Base-by-base conservation (phyloP, 2,797 vertebrate species). In the Cygnus olor region DNA sequence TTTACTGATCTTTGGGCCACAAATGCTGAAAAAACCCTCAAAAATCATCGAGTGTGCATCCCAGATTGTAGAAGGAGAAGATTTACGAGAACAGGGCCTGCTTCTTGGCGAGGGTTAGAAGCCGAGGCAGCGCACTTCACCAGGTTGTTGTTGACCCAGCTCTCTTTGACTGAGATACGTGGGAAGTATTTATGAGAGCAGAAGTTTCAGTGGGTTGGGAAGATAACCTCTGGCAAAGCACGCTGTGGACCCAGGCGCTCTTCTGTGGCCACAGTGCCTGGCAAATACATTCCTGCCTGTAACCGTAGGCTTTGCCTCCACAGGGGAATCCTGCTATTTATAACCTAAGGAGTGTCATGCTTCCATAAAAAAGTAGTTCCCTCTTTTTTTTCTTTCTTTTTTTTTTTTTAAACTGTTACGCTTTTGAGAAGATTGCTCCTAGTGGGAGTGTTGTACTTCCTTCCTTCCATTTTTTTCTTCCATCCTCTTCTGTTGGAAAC, bases 211-310 rank as follows among this genome's bases (percentile, higher is more conserved):
- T n/a, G 60, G 30, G 0, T 45, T 84, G 60, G 81, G 51, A 86
- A 68, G 87, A 40, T 12, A 71, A 20, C 84, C 79, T 74, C 32
- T 47, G 82, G 91, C 79, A 79, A 32, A 91, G 57, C 88, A 70
- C 85, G 34, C 13, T 80, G 81, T 54, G 70, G 34, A 78, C 40
- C 83, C 9, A 0, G 0, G 6, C 70, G 66, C 58, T 80, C 34
- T 89, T 63, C 22, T 32, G 54, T 56, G 78, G 51, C 64, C 9
- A 0, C 13, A 2, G 6, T 89, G 45, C 45, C 51, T 86, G 78
- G 42, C 83, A 72, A 7, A 40, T 73, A 30, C 6, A 3, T 87
- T 88, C 44, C 69, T 89, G 44, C 85, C 68, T 91, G 0, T 51
- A 77, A 65, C 71, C 17, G 32, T 19, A 32, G 74, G 79, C 68